A percentile compares a stretch with the other conserved stretches of the same genome.
These are phyloP conservation scores for Meloidogyne hapla DNA, from an alignment of 1,140 invertebrate species.

Conservation along the genomic window DNA sequence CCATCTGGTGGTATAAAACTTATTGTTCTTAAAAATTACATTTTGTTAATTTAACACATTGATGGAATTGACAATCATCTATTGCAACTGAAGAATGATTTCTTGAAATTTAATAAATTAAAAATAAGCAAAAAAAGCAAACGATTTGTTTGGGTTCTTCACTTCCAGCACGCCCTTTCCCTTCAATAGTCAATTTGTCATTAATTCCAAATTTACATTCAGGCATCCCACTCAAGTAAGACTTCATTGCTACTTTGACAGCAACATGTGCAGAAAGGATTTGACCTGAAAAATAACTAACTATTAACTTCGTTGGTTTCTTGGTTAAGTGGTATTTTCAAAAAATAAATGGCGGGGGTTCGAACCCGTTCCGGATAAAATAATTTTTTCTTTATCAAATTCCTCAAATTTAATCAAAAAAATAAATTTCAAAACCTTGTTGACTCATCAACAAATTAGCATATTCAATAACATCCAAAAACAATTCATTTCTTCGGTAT, in stretches of 20 bases:
- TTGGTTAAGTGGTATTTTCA: slow-evolving; percentile 15
- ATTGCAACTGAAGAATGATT: slow-evolving; percentile 84
- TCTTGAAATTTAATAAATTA: slow-evolving; percentile 47
- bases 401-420: neutral
- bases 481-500: slow-evolving; percentile 94
- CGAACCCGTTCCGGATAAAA: neutral
- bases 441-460: slow-evolving; percentile 99
- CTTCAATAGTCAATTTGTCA: slow-evolving; percentile 98
- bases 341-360: neutral
- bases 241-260: slow-evolving; percentile 99
- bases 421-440: slow-evolving; percentile 74
- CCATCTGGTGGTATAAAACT: slow-evolving; percentile 99
- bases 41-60: slow-evolving; percentile 98
- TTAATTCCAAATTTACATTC: slow-evolving; percentile 99
- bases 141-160: slow-evolving; percentile 78
- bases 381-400: neutral
- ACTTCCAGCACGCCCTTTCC: slow-evolving; percentile 78
- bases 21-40: slow-evolving; percentile 99
- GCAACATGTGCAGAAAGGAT: slow-evolving; percentile 97
- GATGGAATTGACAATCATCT: slow-evolving; percentile 99
- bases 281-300: slow-evolving; percentile 73
- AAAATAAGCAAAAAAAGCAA: slow-evolving; percentile 19
- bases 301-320: too few species aligned
- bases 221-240: slow-evolving; percentile 97
- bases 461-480: slow-evolving; percentile 97